Conservation (phyloP, 2,888 invertebrate species). For the Platypus cylindrus region DNA sequence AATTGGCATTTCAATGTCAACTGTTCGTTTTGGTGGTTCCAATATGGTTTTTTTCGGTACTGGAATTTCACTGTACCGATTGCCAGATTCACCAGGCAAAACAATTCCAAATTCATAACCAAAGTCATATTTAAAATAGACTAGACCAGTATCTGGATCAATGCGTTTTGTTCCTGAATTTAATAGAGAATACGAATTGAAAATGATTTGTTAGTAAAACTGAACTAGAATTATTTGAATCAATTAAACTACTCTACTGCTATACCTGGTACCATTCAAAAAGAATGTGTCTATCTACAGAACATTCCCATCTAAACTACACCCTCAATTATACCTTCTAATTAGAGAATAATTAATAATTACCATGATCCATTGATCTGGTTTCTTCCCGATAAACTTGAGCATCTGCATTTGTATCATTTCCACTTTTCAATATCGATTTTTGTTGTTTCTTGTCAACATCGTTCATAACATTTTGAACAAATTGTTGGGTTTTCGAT, state of each 20-base stretch:
- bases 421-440: conserved; percentile 36
- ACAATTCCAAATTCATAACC: conserved; percentile 67
- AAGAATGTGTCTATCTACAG: no score
- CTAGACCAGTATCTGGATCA: conserved; percentile 61
- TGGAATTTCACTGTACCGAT: conserved; percentile 33
- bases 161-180: conserved; percentile 61
- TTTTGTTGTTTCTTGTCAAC: conserved; percentile 34
- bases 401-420: conserved; percentile 41
- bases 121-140: conserved; percentile 73
- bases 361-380: conserved; percentile 59
- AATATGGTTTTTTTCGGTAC: conserved; percentile 36
- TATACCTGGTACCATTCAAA: no score
- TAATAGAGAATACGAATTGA: no score
- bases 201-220: no score
- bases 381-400: conserved; percentile 59
- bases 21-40: conserved; percentile 41
- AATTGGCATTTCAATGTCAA: conserved; percentile 53
- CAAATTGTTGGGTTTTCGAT: conserved; percentile 54
- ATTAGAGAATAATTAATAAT: no score
- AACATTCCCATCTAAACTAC: no score
- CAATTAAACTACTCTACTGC: no score
- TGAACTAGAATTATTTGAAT: no score
- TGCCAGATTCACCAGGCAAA: conserved; percentile 52
- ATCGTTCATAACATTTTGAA: conserved; percentile 50
- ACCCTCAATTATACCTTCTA: no score